Conservation (phyloP, 2,113 vertebrate species). For the Platysternon megacephalum region DNA sequence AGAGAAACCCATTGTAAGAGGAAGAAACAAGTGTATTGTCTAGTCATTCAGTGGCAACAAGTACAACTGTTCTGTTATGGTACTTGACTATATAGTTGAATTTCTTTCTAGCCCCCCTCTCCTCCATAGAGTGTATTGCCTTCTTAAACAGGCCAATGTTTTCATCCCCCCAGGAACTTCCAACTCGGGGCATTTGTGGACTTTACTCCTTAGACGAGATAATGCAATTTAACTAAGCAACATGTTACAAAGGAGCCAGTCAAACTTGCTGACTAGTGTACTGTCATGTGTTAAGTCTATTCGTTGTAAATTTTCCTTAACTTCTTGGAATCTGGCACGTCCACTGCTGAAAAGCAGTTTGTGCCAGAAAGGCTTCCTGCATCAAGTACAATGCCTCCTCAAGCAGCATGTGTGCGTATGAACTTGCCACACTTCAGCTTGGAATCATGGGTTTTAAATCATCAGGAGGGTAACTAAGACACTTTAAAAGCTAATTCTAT, state of each 20-base stretch:
- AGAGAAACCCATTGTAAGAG: no score
- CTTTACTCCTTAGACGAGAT: background rate
- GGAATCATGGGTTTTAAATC: background rate
- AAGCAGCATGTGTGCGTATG: background rate
- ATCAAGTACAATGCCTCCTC: background rate
- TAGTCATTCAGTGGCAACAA: background rate
- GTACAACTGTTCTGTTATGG: background rate
- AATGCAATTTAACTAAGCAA: background rate
- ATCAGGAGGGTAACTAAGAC: background rate
- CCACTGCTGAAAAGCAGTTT: background rate
- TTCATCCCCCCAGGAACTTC: background rate
- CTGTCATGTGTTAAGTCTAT: background rate
- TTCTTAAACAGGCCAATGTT: background rate
- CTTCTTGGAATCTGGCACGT: background rate
- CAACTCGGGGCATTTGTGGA: background rate
- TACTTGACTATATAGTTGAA: fast-evolving
- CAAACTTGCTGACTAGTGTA: background rate
- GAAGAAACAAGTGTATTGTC: background rate
- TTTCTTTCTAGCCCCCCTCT: fast-evolving
- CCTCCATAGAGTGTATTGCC: background rate
- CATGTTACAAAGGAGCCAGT: background rate
- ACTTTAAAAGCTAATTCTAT: background rate
- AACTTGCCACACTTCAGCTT: background rate
- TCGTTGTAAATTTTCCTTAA: background rate
- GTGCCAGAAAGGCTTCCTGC: background rate